Percentiles rank a stretch among this genome's conserved stretches.
phyloP scores from a whole-genome alignment of 2,797 vertebrate species.

The Thaleichthys pacificus region DNA sequence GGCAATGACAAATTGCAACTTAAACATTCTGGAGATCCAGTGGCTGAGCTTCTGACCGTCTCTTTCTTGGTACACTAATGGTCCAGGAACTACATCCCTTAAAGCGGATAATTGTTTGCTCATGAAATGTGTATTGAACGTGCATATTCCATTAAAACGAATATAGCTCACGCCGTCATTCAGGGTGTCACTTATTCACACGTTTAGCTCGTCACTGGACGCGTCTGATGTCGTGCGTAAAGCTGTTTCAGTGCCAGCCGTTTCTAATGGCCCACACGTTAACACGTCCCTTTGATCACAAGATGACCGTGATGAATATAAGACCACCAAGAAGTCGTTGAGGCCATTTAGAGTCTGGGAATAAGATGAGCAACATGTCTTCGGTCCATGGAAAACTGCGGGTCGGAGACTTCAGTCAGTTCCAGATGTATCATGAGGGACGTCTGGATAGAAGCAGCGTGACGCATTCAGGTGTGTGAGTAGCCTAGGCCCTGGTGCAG shows the following conservation, averaged over 20 bases:
- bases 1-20: not conserved
- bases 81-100: constrained; percentile 47
- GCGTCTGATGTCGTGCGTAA: constrained; percentile 58
- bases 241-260: constrained; percentile 66
- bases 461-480: constrained; percentile 64
- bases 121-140: constrained; percentile 77
- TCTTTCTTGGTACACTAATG: constrained; percentile 60
- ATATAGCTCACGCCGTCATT: constrained; percentile 50
- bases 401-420: constrained; percentile 59
- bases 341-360: constrained; percentile 34
- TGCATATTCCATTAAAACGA: constrained; percentile 72
- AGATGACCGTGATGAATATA: constrained; percentile 56
- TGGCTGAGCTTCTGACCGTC: too few species aligned
- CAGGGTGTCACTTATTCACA: constrained; percentile 70
- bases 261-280: constrained; percentile 62
- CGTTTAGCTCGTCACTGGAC: constrained; percentile 63
- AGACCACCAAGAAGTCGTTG: constrained; percentile 18
- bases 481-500: not conserved
- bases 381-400: constrained; percentile 63
- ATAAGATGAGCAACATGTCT: constrained; percentile 56
- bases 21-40: not conserved
- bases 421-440: constrained; percentile 66
- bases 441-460: constrained; percentile 53
- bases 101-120: constrained; percentile 74
- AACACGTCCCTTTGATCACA: constrained; percentile 79